Evolutionary conservation across 2,888 invertebrate genomes (phyloP).

Genomic region (Nephrocerus scutellatus): DNA sequence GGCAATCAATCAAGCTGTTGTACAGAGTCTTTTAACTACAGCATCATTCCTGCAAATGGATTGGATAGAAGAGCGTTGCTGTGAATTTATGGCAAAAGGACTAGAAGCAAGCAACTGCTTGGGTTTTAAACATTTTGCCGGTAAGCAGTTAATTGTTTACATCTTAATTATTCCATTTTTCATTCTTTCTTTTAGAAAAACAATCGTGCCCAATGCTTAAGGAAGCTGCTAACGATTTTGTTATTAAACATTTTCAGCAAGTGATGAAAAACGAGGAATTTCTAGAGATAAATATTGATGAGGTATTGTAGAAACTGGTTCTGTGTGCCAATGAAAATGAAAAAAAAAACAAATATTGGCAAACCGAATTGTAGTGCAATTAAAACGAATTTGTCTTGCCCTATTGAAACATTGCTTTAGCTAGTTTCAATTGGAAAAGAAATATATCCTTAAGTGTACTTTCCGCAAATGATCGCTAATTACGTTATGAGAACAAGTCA

Average conservation of each 20-base stretch:
- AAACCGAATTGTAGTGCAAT: too few relatives aligned
- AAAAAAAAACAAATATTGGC: too few relatives aligned
- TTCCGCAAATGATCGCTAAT: too few relatives aligned
- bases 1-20: slow-evolving; percentile 24
- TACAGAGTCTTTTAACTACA: slow-evolving; percentile 26
- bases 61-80: slow-evolving; percentile 28
- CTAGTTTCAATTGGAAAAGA: too few relatives aligned
- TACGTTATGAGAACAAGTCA: too few relatives aligned
- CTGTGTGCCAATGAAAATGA: too few relatives aligned
- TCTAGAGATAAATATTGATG: slow-evolving; percentile 27
- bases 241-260: slow-evolving; percentile 30
- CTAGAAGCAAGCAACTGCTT: slow-evolving; percentile 29
- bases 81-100: slow-evolving; percentile 24
- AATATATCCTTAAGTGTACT: too few relatives aligned
- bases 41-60: slow-evolving; percentile 30
- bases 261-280: slow-evolving; percentile 32
- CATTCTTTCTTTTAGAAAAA: slow-evolving; percentile 23
- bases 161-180: not conserved
- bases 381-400: too few relatives aligned
- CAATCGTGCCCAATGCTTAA: slow-evolving; percentile 27
- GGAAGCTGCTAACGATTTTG: slow-evolving; percentile 27
- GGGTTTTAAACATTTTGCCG: slow-evolving; percentile 29
- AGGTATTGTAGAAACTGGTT: too few relatives aligned
- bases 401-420: too few relatives aligned
- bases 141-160: slow-evolving; percentile 11